A percentile compares a stretch with the other conserved stretches of the same genome.
Evolutionary conservation across 2,113 vertebrate genomes (phyloP).

Genomic region (Gadus chalcogrammus): DNA sequence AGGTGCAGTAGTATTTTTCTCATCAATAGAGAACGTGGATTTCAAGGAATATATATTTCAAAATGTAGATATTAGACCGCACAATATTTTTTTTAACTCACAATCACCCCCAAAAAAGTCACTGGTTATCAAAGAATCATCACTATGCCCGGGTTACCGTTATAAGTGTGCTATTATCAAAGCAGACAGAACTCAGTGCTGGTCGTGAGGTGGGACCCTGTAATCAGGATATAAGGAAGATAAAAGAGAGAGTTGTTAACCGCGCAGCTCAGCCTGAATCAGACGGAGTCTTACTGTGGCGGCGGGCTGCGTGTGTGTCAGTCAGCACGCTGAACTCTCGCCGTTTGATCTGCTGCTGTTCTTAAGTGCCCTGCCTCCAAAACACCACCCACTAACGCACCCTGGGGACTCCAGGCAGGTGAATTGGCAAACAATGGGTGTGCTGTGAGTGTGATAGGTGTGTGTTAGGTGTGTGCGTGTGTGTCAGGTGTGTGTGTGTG

Average conservation of each 20-base stretch:
- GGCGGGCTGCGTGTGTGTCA: not conserved
- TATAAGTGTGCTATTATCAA: not conserved
- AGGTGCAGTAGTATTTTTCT: no score
- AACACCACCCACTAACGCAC: constrained; percentile 7
- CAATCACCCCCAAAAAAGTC: no score
- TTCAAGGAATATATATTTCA: no score
- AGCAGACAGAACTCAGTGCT: not conserved
- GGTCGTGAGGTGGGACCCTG: not conserved
- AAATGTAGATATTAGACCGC: no score
- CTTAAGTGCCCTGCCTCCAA: not conserved
- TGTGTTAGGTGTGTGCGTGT: no score
- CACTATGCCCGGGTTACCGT: not conserved
- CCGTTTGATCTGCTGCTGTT: no score
- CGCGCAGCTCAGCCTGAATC: not conserved
- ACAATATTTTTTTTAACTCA: no score
- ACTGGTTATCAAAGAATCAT: no score
- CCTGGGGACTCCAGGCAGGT: not conserved
- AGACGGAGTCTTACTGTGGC: not conserved
- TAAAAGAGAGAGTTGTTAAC: not conserved
- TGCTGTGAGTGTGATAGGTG: not conserved
- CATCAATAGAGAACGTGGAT: no score
- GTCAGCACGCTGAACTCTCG: no score
- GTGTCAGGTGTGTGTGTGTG: no score
- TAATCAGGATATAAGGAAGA: constrained; percentile 2
- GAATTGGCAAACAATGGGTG: constrained; percentile 9